Evolutionary conservation across 1,140 invertebrate species (phyloP), one percentile per base, ranked within the genome.

Genomic region (Drosophila tristis): DNA sequence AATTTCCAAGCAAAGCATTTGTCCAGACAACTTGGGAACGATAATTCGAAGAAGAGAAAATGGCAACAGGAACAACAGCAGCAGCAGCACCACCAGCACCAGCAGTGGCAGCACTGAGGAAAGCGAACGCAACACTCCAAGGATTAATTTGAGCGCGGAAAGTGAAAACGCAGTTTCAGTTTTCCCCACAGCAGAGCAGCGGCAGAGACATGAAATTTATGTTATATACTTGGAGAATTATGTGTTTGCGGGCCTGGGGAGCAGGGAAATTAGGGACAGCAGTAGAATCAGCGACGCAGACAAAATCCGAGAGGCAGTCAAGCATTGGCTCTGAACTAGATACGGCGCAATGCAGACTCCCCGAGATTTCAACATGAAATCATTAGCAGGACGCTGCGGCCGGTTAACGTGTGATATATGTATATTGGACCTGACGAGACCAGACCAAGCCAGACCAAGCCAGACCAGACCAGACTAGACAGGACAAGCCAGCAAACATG

Each of bases 91-190:
- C 15, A 29, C 20, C 9, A 16, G 31, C 3, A 2, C 9, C 31
- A 11, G 26, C 26, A 29, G 26, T 29, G 6, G 5, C 26, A 29
- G 31, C 31, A 35, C 11, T 35, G 31, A 59, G 35, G 25, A 23
- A 43, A 61, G 57, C 79, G 16, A 47, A 59, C 35, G 64, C 31
- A 85, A 63, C 58, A 57, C 66, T 78, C 75, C 26, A 65, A 65
- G 80, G 80, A 84, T 84, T 84, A 78, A 84, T 84, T 84, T 84
- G 51, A 78, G 49, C 74, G 70, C 56, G 56, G 78, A 82, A 82
- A 82, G 79, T 82, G 68, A 82, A 82, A 82, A 64, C 79, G 58
- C 74, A 70, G 64, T 64, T 71, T 47, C 64, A 57, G 55, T 59
- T 66, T 59, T 63, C 60, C 48, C 62, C 50, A 16, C 57, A 56